These are phyloP conservation scores for Drosophila asahinai DNA, from an alignment of 1,140 invertebrate species.

Conservation along the genomic window DNA sequence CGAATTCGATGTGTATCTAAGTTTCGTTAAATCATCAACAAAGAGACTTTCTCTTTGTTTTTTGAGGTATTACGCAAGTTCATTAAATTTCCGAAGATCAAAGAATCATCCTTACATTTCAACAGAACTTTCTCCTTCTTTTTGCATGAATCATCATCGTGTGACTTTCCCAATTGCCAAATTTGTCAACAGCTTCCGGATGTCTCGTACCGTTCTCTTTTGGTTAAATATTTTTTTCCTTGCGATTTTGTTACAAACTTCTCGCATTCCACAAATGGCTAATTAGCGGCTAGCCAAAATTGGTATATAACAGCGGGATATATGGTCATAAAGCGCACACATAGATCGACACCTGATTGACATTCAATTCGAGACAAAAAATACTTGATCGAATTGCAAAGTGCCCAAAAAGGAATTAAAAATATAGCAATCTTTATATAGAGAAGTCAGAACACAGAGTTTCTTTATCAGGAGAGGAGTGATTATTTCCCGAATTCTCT, in stretches of 20 bases:
- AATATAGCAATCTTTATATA: constrained; percentile 8
- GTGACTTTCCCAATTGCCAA: constrained; percentile 27
- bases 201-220: constrained; percentile 18
- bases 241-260: constrained; percentile 26
- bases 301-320: constrained; percentile 60
- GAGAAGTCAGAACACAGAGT: background rate
- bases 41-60: constrained; percentile 60
- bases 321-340: constrained; percentile 39
- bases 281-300: constrained; percentile 71
- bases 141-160: constrained; percentile 25
- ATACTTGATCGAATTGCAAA: constrained; percentile 34
- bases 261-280: constrained; percentile 57
- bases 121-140: constrained; percentile 48
- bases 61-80: constrained; percentile 27
- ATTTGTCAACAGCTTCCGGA: constrained; percentile 55
- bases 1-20: background rate
- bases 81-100: constrained; percentile 24
- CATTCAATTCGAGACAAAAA: constrained; percentile 44
- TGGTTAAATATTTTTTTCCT: background rate
- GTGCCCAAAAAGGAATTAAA: constrained; percentile 57
- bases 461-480: constrained; percentile 28
- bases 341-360: constrained; percentile 65
- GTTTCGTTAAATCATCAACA: background rate
- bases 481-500: constrained; percentile 47
- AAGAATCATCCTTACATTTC: constrained; percentile 34